Evolutionary conservation across 2,113 vertebrate genomes (phyloP).

Genomic region (Ibidorhyncha struthersii): DNA sequence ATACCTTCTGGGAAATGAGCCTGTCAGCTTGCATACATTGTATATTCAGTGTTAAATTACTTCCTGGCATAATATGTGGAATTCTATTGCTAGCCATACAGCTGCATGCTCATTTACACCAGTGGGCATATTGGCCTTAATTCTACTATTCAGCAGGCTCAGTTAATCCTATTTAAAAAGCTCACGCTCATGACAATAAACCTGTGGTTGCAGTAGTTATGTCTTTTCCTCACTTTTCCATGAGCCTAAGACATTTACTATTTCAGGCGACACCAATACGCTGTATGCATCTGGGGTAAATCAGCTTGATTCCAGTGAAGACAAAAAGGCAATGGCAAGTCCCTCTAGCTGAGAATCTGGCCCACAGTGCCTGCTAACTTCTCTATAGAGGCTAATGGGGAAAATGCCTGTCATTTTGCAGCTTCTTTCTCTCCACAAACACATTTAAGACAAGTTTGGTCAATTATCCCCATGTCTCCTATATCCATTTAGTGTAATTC

Average conservation of each 20-base stretch:
- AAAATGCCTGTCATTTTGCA: conserved; percentile 67
- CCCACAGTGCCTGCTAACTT: conserved; percentile 51
- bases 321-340: conserved; percentile 27
- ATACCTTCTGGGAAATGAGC: conserved; percentile 31
- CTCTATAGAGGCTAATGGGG: conserved; percentile 61
- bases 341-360: conserved; percentile 50
- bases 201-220: conserved; percentile 1
- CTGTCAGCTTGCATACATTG: conserved; percentile 11
- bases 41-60: conserved; percentile 38
- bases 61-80: neutral
- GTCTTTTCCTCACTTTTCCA: conserved; percentile 38
- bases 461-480: conserved; percentile 75
- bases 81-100: conserved; percentile 24
- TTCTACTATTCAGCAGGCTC: neutral
- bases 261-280: neutral
- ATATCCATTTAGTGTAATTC: conserved; percentile 77
- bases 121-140: neutral
- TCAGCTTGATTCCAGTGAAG: conserved; percentile 19
- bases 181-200: conserved; percentile 34
- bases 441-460: conserved; percentile 69
- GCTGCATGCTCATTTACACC: conserved; percentile 23
- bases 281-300: conserved; percentile 30
- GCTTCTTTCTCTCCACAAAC: conserved; percentile 73
- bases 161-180: conserved; percentile 17
- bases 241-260: neutral